These are phyloP conservation scores for Cosmorhoe ocellata DNA, from an alignment of 2,888 invertebrate species.

Conservation along the genomic window DNA sequence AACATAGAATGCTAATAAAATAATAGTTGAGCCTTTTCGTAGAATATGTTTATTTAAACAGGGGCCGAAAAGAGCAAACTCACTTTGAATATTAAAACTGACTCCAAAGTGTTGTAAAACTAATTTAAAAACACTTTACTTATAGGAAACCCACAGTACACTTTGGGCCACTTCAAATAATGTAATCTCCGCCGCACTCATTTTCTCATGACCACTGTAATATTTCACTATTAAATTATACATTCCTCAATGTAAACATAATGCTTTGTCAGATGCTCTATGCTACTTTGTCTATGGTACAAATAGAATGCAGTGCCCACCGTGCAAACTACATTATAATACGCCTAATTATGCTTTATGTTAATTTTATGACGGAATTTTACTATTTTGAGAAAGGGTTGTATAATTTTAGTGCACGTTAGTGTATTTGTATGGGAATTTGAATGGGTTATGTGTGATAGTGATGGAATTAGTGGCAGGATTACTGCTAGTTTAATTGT, in stretches of 20 bases:
- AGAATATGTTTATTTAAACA: not conserved
- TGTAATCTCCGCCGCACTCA: constrained; percentile 57
- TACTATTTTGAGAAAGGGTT: constrained; percentile 57
- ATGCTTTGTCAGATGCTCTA: constrained; percentile 50
- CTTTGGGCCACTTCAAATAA: constrained; percentile 39
- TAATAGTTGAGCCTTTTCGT: too few species aligned
- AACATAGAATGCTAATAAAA: too few species aligned
- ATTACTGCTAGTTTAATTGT: constrained; percentile 44
- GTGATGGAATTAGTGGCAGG: constrained; percentile 58
- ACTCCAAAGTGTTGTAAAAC: constrained; percentile 34
- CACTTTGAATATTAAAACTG: constrained; percentile 29
- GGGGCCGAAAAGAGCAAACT: constrained; percentile 24
- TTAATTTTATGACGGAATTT: constrained; percentile 67
- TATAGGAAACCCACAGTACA: constrained; percentile 33
- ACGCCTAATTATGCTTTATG: constrained; percentile 76
- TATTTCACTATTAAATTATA: constrained; percentile 77
- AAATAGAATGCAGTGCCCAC: constrained; percentile 61
- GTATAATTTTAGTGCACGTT: constrained; percentile 60
- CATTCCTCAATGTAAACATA: constrained; percentile 80
- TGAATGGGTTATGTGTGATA: constrained; percentile 57
- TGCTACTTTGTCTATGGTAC: constrained; percentile 56
- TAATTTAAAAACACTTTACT: constrained; percentile 36
- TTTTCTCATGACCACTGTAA: constrained; percentile 74
- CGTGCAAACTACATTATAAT: constrained; percentile 73
- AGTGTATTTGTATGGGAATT: constrained; percentile 63